Evolutionary conservation across 2,888 invertebrate genomes (phyloP).

Genomic region (Ephialtes manifestator): DNA sequence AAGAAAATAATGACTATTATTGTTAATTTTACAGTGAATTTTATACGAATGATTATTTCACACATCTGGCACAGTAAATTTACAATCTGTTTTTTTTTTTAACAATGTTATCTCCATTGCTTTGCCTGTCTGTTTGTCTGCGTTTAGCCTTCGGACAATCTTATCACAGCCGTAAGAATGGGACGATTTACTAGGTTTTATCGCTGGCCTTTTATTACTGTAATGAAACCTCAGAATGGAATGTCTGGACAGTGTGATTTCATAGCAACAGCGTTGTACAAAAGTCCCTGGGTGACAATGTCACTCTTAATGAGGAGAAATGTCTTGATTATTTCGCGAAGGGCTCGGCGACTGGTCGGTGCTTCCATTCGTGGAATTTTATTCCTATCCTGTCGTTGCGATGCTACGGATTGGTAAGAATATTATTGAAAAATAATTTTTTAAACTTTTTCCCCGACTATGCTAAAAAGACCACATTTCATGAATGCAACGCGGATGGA

Average conservation of each 20-base stretch:
- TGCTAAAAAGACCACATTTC: no score
- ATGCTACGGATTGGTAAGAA: conserved; percentile 71
- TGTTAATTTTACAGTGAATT: no score
- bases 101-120: no score
- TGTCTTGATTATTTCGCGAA: conserved; percentile 44
- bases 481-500: no score
- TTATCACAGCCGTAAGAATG: conserved; percentile 67
- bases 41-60: no score
- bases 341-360: conserved; percentile 69
- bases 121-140: conserved; percentile 66
- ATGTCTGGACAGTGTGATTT: conserved; percentile 39
- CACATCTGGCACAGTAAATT: no score
- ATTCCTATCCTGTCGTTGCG: conserved; percentile 71
- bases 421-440: not conserved
- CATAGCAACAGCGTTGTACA: conserved; percentile 49
- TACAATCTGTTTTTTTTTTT: no score
- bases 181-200: no score
- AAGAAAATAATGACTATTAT: no score
- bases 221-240: no score
- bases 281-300: conserved; percentile 41
- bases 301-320: conserved; percentile 55
- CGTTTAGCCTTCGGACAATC: conserved; percentile 70
- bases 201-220: not conserved
- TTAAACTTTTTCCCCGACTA: no score
- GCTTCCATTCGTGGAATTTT: conserved; percentile 65